Evolutionary conservation across 2,113 vertebrate species (phyloP), one percentile per base, ranked within the genome.

Genomic region (Oplegnathus fasciatus): DNA sequence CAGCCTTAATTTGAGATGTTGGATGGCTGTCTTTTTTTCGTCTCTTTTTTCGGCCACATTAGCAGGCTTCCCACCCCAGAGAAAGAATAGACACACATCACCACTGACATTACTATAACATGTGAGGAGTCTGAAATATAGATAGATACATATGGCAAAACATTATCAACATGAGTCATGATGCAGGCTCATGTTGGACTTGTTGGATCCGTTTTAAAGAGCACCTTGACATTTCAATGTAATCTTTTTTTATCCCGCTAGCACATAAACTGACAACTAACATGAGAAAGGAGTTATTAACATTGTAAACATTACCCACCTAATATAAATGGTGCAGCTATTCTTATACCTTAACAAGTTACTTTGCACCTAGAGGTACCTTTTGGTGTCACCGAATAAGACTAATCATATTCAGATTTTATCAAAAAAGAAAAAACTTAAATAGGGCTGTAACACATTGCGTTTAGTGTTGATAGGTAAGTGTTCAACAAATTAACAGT

Each of bases 1-100:
- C 92, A 92, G 91, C 89, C 80, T 92, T 90, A 88, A 94, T 94
- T 94, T 95, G 82, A 93, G 86, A 95, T 87, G 88, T 86, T 89
- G 75, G 85, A 90, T 91, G 82, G 86, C 64, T 78, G 82, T 88
- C 81, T 93, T 90, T 83, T 92, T 90, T 80, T n/a, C n/a, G n/a
- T n/a, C n/a, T n/a, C n/a, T n/a, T 86, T 90, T 86, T 83, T 78
- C 88, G 58, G 89, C 90, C 89, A 91, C 91, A 94, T 92, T 92
- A 92, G 70, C 87, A 93, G 78, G 67, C 89, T 92, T 92, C 89
- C 84, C 91, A 92, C 85, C 89, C 80, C 50, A 52, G 0, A 74
- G 62, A 83, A 67, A 89, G 77, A 86, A 83, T 67, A 82, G 55
- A 90, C 22, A 64, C 87, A 82, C 80, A 88, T 88, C 75, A 71